A percentile compares a stretch with the other conserved stretches of the same genome.
Evolutionary conservation across 2,113 vertebrate genomes (phyloP).

Genomic region (Bufo gargarizans): DNA sequence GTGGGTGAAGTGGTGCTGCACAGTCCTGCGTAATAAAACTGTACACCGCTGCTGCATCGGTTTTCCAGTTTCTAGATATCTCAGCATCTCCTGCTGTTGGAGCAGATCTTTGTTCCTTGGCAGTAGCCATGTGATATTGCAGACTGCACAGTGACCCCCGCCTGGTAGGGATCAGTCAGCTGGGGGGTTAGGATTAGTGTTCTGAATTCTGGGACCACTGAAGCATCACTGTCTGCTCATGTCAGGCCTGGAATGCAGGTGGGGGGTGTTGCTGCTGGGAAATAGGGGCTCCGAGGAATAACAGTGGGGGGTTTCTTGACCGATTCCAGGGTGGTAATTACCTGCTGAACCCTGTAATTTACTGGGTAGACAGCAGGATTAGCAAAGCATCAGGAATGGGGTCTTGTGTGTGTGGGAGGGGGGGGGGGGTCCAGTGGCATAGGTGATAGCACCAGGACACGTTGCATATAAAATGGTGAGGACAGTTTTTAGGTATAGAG

Average conservation of each 20-base stretch:
- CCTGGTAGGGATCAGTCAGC: slow-evolving; percentile 4
- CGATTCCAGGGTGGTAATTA: slow-evolving; percentile 61
- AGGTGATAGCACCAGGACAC: too few relatives aligned
- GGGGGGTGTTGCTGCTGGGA: neutral
- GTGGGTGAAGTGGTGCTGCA: too few relatives aligned
- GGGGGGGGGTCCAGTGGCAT: too few relatives aligned
- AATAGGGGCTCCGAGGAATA: neutral
- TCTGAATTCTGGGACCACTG: neutral
- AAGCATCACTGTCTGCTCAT: slow-evolving; percentile 30
- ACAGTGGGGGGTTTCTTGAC: slow-evolving; percentile 43
- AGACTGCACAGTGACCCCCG: neutral
- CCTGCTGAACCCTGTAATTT: slow-evolving; percentile 60
- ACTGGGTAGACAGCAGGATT: slow-evolving; percentile 17
- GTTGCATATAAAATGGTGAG: too few relatives aligned
- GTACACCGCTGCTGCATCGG: neutral
- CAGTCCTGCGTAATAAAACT: too few relatives aligned
- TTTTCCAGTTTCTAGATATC: neutral
- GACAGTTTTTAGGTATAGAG: too few relatives aligned
- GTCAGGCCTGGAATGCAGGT: slow-evolving; percentile 51
- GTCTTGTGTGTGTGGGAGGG: too few relatives aligned
- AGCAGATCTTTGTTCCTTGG: neutral
- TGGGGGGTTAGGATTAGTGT: slow-evolving; percentile 22
- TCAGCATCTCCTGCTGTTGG: neutral
- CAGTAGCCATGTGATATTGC: neutral
- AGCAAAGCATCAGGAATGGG: too few relatives aligned